Percentiles rank a stretch among this genome's conserved stretches.
These are phyloP conservation scores for Seriola rivoliana DNA, from an alignment of 2,113 vertebrate genomes.

Conservation along the genomic window DNA sequence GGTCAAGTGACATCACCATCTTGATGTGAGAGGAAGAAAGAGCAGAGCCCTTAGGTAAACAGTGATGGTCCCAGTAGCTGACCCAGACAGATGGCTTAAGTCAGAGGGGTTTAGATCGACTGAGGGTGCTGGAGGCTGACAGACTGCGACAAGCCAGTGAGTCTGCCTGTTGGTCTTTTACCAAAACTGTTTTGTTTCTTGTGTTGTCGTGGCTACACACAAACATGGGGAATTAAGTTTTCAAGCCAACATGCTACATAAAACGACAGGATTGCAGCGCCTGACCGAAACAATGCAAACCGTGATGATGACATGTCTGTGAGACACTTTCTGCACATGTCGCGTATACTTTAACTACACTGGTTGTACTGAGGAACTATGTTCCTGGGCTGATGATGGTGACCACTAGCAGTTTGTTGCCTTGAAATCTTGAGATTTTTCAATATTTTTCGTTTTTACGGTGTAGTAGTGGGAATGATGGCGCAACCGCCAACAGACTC, in stretches of 20 bases:
- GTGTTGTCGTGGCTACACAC: not conserved
- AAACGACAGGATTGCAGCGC: not conserved
- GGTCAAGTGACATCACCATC: slow-evolving; percentile 56
- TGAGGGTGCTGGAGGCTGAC: slow-evolving; percentile 23
- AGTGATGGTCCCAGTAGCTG: slow-evolving; percentile 23
- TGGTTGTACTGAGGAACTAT: not conserved
- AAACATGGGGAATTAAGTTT: not conserved
- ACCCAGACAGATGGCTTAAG: slow-evolving; percentile 55
- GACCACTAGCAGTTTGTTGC: not conserved
- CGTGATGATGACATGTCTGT: not conserved
- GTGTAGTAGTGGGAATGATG: not conserved
- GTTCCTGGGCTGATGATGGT: not conserved
- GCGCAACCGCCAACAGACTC: not conserved
- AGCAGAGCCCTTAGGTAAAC: slow-evolving; percentile 42
- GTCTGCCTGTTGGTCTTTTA: slow-evolving; percentile 1
- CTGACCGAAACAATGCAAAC: not conserved
- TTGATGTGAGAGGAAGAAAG: slow-evolving; percentile 46
- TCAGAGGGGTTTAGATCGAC: slow-evolving; percentile 30
- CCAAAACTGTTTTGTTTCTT: not conserved
- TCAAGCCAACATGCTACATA: not conserved
- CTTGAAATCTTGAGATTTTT: too few relatives aligned
- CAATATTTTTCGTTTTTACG: not conserved
- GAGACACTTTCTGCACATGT: not conserved
- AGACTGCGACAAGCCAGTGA: slow-evolving; percentile 17
- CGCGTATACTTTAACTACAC: not conserved